Conservation (phyloP, 2,888 invertebrate species). For the Proisotoma minuta region DNA sequence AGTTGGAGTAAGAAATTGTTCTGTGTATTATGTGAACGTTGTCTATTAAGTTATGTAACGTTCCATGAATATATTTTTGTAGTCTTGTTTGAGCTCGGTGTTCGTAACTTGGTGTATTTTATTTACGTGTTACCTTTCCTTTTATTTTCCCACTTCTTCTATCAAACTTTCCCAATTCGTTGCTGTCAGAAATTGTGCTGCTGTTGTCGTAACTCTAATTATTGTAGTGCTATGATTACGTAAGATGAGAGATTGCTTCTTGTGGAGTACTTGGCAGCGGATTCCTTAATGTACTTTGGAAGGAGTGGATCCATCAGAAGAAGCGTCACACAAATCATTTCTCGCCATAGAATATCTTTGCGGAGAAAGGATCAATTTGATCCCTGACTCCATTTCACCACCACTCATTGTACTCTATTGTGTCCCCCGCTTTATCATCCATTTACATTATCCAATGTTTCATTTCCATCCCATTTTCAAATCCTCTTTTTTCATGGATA, state of each 20-base stretch:
- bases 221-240: too few relatives aligned
- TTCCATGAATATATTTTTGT: background rate
- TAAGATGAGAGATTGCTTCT: too few relatives aligned
- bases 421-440: background rate
- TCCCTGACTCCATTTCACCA: constrained; percentile 7
- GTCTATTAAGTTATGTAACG: background rate
- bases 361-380: constrained; percentile 10
- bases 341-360: background rate
- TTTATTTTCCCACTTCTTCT: background rate
- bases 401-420: background rate
- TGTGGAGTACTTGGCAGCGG: too few relatives aligned
- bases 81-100: constrained; percentile 3
- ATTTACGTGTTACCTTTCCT: background rate
- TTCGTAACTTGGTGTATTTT: background rate
- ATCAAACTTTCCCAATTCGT: background rate
- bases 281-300: too few relatives aligned
- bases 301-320: background rate
- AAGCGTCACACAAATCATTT: constrained; percentile 9
- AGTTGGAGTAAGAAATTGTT: constrained; percentile 41
- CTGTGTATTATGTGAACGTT: constrained; percentile 11
- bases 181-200: background rate
- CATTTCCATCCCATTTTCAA: background rate
- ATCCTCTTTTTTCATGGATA: too few relatives aligned
- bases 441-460: background rate
- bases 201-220: too few relatives aligned